Base-by-base conservation (phyloP, 2,797 vertebrate genomes). In the Dromococcyx pavoninus region DNA sequence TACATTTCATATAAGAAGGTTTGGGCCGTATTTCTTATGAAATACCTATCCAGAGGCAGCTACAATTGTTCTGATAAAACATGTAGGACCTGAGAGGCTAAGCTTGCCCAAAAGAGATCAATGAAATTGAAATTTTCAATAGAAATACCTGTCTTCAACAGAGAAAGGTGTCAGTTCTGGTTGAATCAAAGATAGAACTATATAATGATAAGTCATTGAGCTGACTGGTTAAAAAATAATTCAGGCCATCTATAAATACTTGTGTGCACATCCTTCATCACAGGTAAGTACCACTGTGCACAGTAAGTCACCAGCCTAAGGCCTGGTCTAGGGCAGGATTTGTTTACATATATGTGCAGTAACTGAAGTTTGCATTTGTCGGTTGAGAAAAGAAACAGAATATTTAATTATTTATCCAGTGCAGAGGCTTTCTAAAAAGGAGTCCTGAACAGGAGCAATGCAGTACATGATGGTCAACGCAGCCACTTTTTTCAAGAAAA, bases 71-170 rank as follows among this genome's bases (percentile, higher is more conserved):
- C 50, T 60, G n/a, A 27, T 48, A 73, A 76, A 81, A 70, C 1
- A 30, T 0, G 0, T 2, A 35, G 24, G 13, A 91, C 27, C 0
- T 54, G 30, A 72, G 30, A 35, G 17, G 28, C 13, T 7, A 85
- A 89, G 39, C 3, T 6, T 77, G 18, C 24, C 11, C 7, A 30
- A 41, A 74, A 9, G 14, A 78, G 21, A 30, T 22, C 21, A 32
- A 19, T 17, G 7, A 79, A 46, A 50, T 61, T 4, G 10, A 32
- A 4, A 3, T 82, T 76, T 89, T 39, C 51, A 66, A 7, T 9
- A 58, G 21, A 72, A 78, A 78, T 17, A 70, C 11, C 13, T 19
- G 32, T n/a, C n/a, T 54, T 69, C 43, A 82, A 12, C 8, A 46
- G 10, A 64, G n/a, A 60, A 56, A 41, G 8, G 1, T 14, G n/a